Evolutionary conservation across 2,113 vertebrate genomes (phyloP).

Genomic region (Sceloporus undulatus): DNA sequence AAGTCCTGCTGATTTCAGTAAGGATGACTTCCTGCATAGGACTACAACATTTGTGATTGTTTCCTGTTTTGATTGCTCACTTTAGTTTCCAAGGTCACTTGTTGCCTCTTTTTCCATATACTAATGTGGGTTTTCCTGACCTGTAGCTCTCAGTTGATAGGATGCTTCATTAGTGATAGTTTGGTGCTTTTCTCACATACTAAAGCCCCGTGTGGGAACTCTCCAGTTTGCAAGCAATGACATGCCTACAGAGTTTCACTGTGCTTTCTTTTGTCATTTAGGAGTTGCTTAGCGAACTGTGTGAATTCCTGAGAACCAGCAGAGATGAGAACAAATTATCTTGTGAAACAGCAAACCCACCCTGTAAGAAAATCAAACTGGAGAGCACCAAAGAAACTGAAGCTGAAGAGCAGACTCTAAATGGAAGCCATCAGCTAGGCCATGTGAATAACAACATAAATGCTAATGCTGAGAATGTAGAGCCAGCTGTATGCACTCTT

Average conservation of each 20-base stretch:
- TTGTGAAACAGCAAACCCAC: slow-evolving; percentile 75
- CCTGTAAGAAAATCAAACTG: slow-evolving; percentile 84
- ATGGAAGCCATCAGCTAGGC: slow-evolving; percentile 35
- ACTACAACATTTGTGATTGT: not conserved
- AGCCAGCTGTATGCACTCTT: slow-evolving; percentile 80
- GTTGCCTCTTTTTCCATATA: not conserved
- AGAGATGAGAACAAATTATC: slow-evolving; percentile 52
- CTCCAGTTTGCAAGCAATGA: not conserved
- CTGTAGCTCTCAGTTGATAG: not conserved
- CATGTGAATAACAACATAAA: not conserved
- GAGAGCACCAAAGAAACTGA: slow-evolving; percentile 47
- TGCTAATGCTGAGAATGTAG: not conserved
- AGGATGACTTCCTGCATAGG: not conserved
- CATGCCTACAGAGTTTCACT: not conserved
- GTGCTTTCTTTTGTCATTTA: slow-evolving; percentile 63
- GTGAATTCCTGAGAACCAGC: slow-evolving; percentile 76
- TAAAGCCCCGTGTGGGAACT: not conserved
- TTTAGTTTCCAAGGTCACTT: not conserved
- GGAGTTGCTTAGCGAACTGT: slow-evolving; percentile 84
- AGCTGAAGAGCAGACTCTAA: slow-evolving; percentile 54
- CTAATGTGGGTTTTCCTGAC: not conserved
- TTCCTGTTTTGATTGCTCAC: not conserved
- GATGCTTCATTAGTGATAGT: not conserved
- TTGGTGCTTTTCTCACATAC: not conserved
- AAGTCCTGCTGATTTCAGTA: not conserved